Base-by-base conservation (phyloP, 2,113 vertebrate genomes). In the Turdus rufiventris region DNA sequence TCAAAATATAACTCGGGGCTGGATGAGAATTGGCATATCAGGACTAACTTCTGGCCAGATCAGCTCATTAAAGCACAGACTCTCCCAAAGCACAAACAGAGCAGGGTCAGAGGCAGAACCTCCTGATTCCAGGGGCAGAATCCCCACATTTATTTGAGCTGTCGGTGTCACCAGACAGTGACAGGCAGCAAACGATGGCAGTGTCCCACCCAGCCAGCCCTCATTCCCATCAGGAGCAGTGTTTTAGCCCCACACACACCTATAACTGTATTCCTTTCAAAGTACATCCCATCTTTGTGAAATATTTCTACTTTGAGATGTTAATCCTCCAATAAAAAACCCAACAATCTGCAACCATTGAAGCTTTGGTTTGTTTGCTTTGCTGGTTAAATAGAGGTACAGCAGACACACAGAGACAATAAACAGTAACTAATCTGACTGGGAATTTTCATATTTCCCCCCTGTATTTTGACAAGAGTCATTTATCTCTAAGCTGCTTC, bases 401-500 rank as follows among this genome's bases (percentile, higher is more conserved):
- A 58, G 61, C 25, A 71, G 33, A 77, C n/a, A 65, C 18, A 40
- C 4, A 23, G n/a, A 73, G 26, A 50, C 29, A 80, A 42, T 15
- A 36, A 11, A 53, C 0, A 50, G 34, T 15, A 65, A 73, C 12
- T 7, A 17, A 42, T 43, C 60, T 60, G 40, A 18, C 28, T 33
- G 36, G 15, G 51, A 29, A 29, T 77, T 72, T 67, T 84, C 68
- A 53, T 26, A 25, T 68, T 61, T 10, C 54, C 20, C 48, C 38
- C 80, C 80, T 65, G 33, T 72, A 53, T 80, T 81, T 62, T 78
- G 78, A 92, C 34, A 90, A 15, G 53, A 88, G 54, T 56, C 0
- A 82, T 54, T 72, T 81, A 36, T 89, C 89, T 92, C 84, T 72
- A 85, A 29, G 6, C 54, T 73, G 87, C 50, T 85, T 89, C 81